phyloP scores from a whole-genome alignment of 2,888 invertebrate genomes.

The Drosophila acutilabella region DNA sequence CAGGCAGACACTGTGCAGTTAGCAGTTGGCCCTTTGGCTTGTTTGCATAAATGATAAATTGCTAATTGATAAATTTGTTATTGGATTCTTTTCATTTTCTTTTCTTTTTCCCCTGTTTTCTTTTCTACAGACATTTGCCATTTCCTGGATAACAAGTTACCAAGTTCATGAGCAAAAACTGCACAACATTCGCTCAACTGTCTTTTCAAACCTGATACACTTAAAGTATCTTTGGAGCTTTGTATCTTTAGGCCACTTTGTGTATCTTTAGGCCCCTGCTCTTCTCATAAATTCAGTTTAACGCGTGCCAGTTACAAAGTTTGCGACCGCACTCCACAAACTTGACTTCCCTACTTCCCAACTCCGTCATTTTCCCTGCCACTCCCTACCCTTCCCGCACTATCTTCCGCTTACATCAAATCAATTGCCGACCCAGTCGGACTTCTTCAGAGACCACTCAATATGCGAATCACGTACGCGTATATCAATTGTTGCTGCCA shows the following conservation, averaged over 20 bases:
- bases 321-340: slow-evolving; percentile 57
- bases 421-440: slow-evolving; percentile 61
- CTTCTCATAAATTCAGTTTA: slow-evolving; percentile 57
- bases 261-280: slow-evolving; percentile 9
- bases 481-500: slow-evolving; percentile 80
- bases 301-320: slow-evolving; percentile 67
- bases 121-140: slow-evolving; percentile 34
- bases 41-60: slow-evolving; percentile 72
- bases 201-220: slow-evolving; percentile 22
- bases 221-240: slow-evolving; percentile 28
- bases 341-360: slow-evolving; percentile 20
- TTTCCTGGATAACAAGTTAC: slow-evolving; percentile 48
- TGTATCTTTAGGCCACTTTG: slow-evolving; percentile 8
- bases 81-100: slow-evolving; percentile 32
- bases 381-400: not conserved
- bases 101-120: not conserved
- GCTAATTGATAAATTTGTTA: slow-evolving; percentile 68
- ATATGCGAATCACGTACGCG: slow-evolving; percentile 74
- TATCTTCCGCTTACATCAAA: slow-evolving; percentile 62
- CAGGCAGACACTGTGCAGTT: slow-evolving; percentile 29
- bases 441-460: slow-evolving; percentile 35
- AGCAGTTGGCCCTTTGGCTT: slow-evolving; percentile 41
- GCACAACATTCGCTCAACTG: not conserved
- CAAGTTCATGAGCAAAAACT: not conserved
- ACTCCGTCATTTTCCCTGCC: not conserved